Evolutionary conservation across 2,888 invertebrate genomes (phyloP).

Genomic region (Macropis europaea): DNA sequence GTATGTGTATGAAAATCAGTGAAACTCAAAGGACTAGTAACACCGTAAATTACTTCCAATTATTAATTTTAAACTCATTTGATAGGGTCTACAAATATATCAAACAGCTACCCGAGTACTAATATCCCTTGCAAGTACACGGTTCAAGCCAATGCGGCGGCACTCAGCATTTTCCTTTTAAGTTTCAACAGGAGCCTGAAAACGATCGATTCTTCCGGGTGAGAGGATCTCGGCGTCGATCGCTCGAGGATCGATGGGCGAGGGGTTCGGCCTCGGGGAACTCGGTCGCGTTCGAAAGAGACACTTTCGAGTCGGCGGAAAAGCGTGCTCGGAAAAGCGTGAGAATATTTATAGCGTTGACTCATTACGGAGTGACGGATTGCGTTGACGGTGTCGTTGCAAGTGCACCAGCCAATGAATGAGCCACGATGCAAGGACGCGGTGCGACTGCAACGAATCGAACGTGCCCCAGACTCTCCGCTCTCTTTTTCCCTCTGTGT

Average conservation of each 20-base stretch:
- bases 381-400: constrained; percentile 49
- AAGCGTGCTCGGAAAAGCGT: constrained; percentile 55
- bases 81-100: too few species aligned
- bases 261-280: constrained; percentile 29
- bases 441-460: constrained; percentile 55
- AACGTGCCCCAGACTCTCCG: constrained; percentile 60
- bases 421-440: constrained; percentile 65
- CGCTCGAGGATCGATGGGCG: neutral
- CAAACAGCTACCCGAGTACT: too few species aligned
- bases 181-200: neutral
- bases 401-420: constrained; percentile 63
- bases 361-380: constrained; percentile 55
- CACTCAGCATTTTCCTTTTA: neutral
- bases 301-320: constrained; percentile 34
- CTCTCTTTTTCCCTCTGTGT: constrained; percentile 56
- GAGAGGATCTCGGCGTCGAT: neutral
- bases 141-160: too few species aligned
- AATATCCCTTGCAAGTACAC: too few species aligned
- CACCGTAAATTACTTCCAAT: too few species aligned
- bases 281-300: constrained; percentile 18
- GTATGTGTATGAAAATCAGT: too few species aligned
- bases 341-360: constrained; percentile 63
- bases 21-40: too few species aligned
- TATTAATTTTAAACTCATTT: too few species aligned
- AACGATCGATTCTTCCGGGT: constrained; percentile 29